phyloP scores from a whole-genome alignment of 1,140 invertebrate genomes.

The Chironomus striatipennis region DNA sequence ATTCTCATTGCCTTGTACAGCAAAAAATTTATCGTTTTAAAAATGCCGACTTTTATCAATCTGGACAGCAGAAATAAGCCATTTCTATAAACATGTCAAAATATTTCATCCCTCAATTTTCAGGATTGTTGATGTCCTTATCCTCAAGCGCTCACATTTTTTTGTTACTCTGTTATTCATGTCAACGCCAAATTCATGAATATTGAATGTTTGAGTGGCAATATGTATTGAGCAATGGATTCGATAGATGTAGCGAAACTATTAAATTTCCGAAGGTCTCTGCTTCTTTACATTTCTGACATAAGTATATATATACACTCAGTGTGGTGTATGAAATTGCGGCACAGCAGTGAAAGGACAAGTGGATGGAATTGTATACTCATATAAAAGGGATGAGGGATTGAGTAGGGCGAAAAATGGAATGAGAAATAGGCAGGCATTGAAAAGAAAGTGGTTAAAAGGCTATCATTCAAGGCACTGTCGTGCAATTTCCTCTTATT shows the following conservation, averaged over 20 bases:
- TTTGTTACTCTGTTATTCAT: not conserved
- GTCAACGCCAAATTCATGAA: slow-evolving; percentile 7
- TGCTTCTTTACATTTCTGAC: too few species aligned
- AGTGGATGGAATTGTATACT: not conserved
- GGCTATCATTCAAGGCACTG: slow-evolving; percentile 17
- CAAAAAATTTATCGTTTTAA: too few species aligned
- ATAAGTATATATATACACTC: not conserved
- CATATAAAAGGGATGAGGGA: not conserved
- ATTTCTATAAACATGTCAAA: too few species aligned
- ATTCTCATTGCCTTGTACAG: too few species aligned
- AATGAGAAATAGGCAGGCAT: not conserved
- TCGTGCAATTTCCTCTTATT: slow-evolving; percentile 23
- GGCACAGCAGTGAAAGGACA: not conserved
- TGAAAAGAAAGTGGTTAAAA: slow-evolving; percentile 22
- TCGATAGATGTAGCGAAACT: not conserved
- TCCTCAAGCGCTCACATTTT: too few species aligned
- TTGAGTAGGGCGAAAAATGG: not conserved
- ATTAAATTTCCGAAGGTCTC: not conserved
- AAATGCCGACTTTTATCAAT: too few species aligned
- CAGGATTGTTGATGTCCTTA: too few species aligned
- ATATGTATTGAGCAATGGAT: not conserved
- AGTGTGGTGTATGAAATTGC: not conserved
- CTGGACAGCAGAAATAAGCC: too few species aligned
- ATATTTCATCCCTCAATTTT: too few species aligned
- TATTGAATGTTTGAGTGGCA: not conserved